Percentiles rank a stretch among this genome's conserved stretches.
These are phyloP conservation scores for Phataginus tetradactyla DNA, from an alignment of 2,797 vertebrate genomes.

Conservation along the genomic window DNA sequence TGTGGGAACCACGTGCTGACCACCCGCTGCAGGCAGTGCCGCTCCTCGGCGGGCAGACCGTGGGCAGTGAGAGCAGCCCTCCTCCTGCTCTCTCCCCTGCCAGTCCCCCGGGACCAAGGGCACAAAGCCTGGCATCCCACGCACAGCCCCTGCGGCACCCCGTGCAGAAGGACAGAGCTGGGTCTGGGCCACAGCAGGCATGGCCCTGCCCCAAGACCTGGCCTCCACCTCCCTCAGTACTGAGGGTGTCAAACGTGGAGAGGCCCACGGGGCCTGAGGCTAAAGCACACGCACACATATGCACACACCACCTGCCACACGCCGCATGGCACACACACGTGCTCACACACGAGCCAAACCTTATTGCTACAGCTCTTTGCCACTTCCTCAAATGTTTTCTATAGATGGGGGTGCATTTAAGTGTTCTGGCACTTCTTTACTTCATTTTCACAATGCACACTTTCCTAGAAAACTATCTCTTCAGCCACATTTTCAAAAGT, in stretches of 20 bases:
- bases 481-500: background rate
- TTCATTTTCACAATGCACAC: background rate
- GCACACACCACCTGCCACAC: background rate
- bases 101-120: too few relatives aligned
- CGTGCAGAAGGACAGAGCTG: rapidly evolving
- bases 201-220: too few relatives aligned
- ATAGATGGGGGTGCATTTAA: rapidly evolving
- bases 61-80: background rate
- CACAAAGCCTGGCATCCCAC: too few relatives aligned
- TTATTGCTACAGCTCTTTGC: background rate
- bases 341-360: background rate
- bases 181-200: background rate
- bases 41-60: background rate
- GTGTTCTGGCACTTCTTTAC: too few relatives aligned
- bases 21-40: rapidly evolving
- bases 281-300: background rate
- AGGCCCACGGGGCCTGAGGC: background rate
- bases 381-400: background rate
- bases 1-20: background rate
- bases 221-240: background rate
- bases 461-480: background rate
- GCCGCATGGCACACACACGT: background rate
- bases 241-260: background rate
- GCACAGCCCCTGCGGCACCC: too few relatives aligned
- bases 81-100: background rate